Base-by-base conservation (phyloP, 2,797 vertebrate genomes). In the Rhyacichthys aspro region DNA sequence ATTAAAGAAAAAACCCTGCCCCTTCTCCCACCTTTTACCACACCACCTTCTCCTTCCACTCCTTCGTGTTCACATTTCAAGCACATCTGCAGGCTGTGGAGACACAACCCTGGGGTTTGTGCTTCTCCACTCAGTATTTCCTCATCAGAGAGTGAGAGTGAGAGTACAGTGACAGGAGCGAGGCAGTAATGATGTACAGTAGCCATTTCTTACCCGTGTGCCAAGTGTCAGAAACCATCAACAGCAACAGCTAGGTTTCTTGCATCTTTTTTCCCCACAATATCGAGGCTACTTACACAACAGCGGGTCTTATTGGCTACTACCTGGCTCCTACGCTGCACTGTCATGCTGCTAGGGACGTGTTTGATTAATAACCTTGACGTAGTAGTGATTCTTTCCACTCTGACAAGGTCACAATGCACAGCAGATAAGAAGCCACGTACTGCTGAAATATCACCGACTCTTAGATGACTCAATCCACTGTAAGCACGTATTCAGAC, bases 291-390 rank as follows among this genome's bases (percentile, higher is more conserved):
- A 5, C 7, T 28, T 28, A 28, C 2, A 28, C 23, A 28, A 28
- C 3, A 28, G 7, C 23, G 4, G 3, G 23, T 28, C 23, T 4
- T 28, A 28, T 28, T 28, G 3, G 23, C 23, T 28, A 28, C 23
- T 28, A 2, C 23, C 23, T 28, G 23, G 3, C 23, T 28, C 3
- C 4, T 28, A 28, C 23, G 23, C 23, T 28, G 23, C 7, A 28
- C 7, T 28, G 7, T 28, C 23, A 28, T 6, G 4, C 23, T 23
- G 19, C 2, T 23, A 23, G 19, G 19, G 19, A 74, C 38, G 43
- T 72, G 54, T 86, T 88, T 86, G 77, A 86, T 88, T 81, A 86
- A 86, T 78, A 46, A 55, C 64, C 84, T 75, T 79, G 82, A 84
- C 77, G 75, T 73, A 80, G 60, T 39, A 53, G 67, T 42, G 72